Evolutionary conservation across 1,140 invertebrate genomes (phyloP).

Genomic region (Ips typographus): DNA sequence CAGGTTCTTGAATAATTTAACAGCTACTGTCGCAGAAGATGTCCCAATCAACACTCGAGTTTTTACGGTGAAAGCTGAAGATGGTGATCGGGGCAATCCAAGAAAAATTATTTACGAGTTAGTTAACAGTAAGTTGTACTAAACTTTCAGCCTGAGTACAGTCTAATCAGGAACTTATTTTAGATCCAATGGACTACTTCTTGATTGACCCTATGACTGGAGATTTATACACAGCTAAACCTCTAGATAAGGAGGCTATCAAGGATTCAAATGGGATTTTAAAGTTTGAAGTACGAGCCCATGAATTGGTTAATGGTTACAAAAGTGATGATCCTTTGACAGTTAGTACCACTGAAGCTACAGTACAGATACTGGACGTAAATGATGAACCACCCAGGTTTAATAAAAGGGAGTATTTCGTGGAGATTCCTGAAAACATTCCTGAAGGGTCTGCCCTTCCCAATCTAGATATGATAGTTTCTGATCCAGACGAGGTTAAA

Average conservation of each 20-base stretch:
- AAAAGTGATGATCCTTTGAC: conserved; percentile 68
- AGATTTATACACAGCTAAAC: conserved; percentile 79
- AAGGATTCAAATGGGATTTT: conserved; percentile 77
- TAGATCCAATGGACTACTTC: conserved; percentile 87
- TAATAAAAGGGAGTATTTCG: conserved; percentile 76
- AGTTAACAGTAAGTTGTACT: conserved; percentile 69
- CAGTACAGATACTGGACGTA: conserved; percentile 85
- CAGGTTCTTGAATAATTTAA: conserved; percentile 76
- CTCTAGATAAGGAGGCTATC: conserved; percentile 79
- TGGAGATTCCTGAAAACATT: conserved; percentile 80
- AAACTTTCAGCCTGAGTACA: not conserved
- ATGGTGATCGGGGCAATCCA: conserved; percentile 79
- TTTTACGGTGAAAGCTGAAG: conserved; percentile 75
- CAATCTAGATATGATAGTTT: conserved; percentile 81
- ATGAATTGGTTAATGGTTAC: conserved; percentile 72
- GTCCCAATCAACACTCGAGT: conserved; percentile 81
- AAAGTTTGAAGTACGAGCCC: conserved; percentile 69
- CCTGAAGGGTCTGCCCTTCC: conserved; percentile 78
- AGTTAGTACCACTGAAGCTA: conserved; percentile 68
- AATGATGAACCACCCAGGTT: conserved; percentile 91
- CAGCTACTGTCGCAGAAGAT: conserved; percentile 80
- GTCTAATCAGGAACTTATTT: conserved; percentile 30
- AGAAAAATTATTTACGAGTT: conserved; percentile 76
- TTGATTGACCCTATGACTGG: conserved; percentile 74
- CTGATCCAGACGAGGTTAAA: conserved; percentile 80